Base-by-base conservation (phyloP, 1,140 invertebrate genomes). In the Lepidostoma basale region DNA sequence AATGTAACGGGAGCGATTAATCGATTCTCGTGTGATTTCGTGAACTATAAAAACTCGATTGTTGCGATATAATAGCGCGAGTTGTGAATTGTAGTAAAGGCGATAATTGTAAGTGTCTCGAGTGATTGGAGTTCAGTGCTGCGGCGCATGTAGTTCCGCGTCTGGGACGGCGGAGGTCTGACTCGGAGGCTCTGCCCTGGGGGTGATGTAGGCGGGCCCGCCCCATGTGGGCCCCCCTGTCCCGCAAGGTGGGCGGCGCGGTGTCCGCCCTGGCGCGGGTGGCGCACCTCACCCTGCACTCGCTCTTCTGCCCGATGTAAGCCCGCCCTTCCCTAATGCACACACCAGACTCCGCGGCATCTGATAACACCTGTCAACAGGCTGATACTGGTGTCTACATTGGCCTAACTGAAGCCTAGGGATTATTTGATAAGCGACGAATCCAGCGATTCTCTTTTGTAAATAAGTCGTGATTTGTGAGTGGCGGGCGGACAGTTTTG, bases 231-330 rank as follows among this genome's bases (percentile, higher is more conserved):
- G 56, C 44, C n/a, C 67, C 69, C 33, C 56, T 75, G 23, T 62
- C 70, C 2, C 45, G 66, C 44, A 74, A 74, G 54, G 62, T 75
- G 60, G 73, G 73, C 47, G 73, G 68, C 33, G 68, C 71, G 16
- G 58, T 75, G 12, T 30, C 60, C 28, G 56, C 68, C 9, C 64
- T 74, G 52, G 73, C 69, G 40, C 58, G 71, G 30, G 66, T 69
- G 40, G 73, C 71, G 28, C 74, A 74, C 18, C 63, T 68, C 45
- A 66, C 71, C 33, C 47, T 75, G 33, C 59, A 59, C 44, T 68
- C 70, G 8, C 58, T 74, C 47, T 74, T 74, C 67, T 72, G 74
- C 62, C 72, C 72, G 16, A 58, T 73, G 74, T 74, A 70, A 69
- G 69, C 28, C 47, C 3, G 3, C 30, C 36, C 25, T 16, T 12